phyloP scores from a whole-genome alignment of 2,113 vertebrate species.

The Muntiacus reevesi region DNA sequence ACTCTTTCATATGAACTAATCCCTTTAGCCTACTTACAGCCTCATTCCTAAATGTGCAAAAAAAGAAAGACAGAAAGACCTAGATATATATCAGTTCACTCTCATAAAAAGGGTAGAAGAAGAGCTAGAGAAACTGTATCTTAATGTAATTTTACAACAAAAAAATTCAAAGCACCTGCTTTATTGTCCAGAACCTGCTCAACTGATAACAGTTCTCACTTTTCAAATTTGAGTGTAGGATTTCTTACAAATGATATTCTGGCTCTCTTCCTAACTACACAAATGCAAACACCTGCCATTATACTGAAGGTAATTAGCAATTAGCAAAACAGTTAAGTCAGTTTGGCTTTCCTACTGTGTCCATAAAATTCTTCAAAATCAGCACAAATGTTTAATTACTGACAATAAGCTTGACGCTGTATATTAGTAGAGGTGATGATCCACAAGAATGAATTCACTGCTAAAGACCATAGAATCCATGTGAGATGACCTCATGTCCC shows the following conservation, averaged over 20 bases:
- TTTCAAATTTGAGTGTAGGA: neutral
- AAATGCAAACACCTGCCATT: neutral
- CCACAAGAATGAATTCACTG: neutral
- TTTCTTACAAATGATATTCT: constrained; percentile 32
- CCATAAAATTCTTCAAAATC: constrained; percentile 44
- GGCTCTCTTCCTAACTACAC: neutral
- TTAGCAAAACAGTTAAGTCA: constrained; percentile 37
- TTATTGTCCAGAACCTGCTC: neutral
- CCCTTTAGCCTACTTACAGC: neutral
- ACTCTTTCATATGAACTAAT: neutral
- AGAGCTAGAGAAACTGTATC: neutral
- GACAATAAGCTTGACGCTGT: neutral
- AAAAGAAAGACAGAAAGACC: neutral
- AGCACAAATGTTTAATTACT: neutral
- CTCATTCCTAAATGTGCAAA: neutral
- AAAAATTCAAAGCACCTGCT: neutral
- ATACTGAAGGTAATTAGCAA: neutral
- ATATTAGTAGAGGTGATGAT: neutral
- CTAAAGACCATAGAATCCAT: neutral
- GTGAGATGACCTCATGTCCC: neutral
- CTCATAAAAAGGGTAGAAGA: neutral
- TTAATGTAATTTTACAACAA: neutral
- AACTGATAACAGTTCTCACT: neutral
- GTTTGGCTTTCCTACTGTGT: neutral
- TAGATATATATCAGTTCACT: neutral